phyloP scores from a whole-genome alignment of 2,797 vertebrate genomes.

The Diceros bicornis region DNA sequence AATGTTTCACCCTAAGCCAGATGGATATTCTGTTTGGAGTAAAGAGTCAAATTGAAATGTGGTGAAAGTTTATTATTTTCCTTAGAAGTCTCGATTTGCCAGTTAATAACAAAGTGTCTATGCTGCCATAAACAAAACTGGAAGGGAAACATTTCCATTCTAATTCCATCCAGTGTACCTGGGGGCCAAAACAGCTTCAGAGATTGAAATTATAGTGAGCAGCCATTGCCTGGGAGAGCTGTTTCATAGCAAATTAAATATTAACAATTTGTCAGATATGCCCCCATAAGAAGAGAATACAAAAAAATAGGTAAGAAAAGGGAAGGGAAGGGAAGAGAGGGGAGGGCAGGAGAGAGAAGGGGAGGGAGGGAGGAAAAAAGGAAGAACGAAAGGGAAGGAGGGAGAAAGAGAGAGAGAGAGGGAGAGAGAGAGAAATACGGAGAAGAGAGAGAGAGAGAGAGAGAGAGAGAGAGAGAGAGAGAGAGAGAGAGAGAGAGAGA shows the following conservation, averaged over 20 bases:
- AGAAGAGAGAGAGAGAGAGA: no score
- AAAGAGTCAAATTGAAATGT: constrained; percentile 66
- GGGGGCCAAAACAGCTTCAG: constrained; percentile 38
- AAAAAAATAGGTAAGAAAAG: neutral
- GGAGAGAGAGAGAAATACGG: rapidly evolving
- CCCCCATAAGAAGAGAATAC: constrained; percentile 24
- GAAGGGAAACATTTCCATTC: constrained; percentile 67
- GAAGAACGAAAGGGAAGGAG: neutral
- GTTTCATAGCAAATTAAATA: constrained; percentile 75
- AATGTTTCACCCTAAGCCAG: constrained; percentile 53
- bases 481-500: no score
- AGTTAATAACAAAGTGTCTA: constrained; percentile 75
- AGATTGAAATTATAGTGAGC: constrained; percentile 63
- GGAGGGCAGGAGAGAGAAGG: rapidly evolving
- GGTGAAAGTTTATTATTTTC: constrained; percentile 62
- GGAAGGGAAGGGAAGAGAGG: neutral
- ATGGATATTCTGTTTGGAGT: neutral
- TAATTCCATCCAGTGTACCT: constrained; percentile 58
- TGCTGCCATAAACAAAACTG: constrained; percentile 73
- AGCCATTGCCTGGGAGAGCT: constrained; percentile 59
- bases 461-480: no score
- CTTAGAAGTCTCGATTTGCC: constrained; percentile 72
- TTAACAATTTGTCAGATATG: constrained; percentile 67
- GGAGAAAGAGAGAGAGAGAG: rapidly evolving
- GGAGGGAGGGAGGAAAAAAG: neutral